A percentile compares a stretch with the other conserved stretches of the same genome.
These are phyloP conservation scores for Pantherophis guttatus DNA, from an alignment of 2,113 vertebrate species.

Conservation along the genomic window DNA sequence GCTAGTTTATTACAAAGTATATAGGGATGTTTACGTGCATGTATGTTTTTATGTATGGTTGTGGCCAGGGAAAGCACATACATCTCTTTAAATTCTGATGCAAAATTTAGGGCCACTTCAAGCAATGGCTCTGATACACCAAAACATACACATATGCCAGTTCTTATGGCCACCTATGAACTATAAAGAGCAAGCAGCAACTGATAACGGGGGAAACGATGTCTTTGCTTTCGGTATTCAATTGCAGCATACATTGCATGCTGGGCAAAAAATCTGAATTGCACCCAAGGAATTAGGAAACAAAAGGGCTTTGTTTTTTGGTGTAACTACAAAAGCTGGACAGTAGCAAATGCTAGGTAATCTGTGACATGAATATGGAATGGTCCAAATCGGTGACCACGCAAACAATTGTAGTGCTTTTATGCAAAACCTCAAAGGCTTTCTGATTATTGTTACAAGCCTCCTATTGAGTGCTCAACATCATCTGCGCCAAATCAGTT, in stretches of 20 bases:
- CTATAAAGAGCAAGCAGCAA: neutral
- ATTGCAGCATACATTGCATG: neutral
- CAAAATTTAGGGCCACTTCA: neutral
- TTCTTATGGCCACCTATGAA: neutral
- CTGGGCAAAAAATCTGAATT: neutral
- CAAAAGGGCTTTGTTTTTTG: neutral
- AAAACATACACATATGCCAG: neutral
- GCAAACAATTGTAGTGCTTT: slow-evolving; percentile 26
- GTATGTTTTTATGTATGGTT: neutral
- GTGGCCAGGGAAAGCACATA: neutral
- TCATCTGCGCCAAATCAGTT: neutral
- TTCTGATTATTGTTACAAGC: slow-evolving; percentile 41
- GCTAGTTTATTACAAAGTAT: neutral
- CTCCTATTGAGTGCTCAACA: slow-evolving; percentile 3
- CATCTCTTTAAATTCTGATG: neutral
- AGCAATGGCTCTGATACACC: neutral
- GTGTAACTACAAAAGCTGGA: neutral
- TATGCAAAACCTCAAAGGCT: slow-evolving; percentile 29
- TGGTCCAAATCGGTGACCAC: slow-evolving; percentile 43
- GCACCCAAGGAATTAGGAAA: neutral
- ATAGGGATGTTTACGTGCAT: neutral
- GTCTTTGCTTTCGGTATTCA: neutral
- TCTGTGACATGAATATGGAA: slow-evolving; percentile 36
- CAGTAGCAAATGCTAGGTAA: slow-evolving; percentile 37
- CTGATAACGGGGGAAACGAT: neutral